phyloP scores from a whole-genome alignment of 2,888 invertebrate genomes.

The Trissolcus japonicus region DNA sequence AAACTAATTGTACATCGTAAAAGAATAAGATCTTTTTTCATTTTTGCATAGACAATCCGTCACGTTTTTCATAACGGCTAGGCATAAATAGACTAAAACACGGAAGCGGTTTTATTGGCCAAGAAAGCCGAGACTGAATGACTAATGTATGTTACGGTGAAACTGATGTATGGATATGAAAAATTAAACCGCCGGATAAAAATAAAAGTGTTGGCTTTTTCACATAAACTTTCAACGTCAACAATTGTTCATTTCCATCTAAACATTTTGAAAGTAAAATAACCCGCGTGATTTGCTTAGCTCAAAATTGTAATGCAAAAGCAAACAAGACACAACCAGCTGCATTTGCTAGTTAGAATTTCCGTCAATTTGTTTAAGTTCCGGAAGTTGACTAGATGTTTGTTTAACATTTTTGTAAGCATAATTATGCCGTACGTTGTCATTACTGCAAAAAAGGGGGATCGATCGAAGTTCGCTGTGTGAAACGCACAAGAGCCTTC shows the following conservation, averaged over 20 bases:
- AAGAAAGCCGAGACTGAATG: slow-evolving; percentile 37
- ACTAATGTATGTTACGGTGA: slow-evolving; percentile 34
- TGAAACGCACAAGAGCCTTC: slow-evolving; percentile 16
- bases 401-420: slow-evolving; percentile 36
- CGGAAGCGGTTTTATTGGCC: slow-evolving; percentile 43
- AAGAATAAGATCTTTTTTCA: neutral
- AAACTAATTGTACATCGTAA: no score
- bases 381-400: slow-evolving; percentile 30
- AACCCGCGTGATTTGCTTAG: neutral
- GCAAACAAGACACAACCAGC: no score
- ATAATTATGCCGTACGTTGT: slow-evolving; percentile 32
- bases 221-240: neutral
- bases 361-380: slow-evolving; percentile 14
- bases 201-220: neutral
- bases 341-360: neutral
- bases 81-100: slow-evolving; percentile 46
- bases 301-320: no score
- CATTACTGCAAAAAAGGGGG: slow-evolving; percentile 30
- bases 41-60: slow-evolving; percentile 16
- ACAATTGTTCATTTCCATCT: neutral
- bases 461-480: slow-evolving; percentile 35
- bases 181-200: slow-evolving; percentile 2
- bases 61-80: slow-evolving; percentile 30
- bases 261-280: neutral
- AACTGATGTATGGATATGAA: slow-evolving; percentile 22